A percentile compares a stretch with the other conserved stretches of the same genome.
Evolutionary conservation across 2,888 invertebrate species (phyloP).

Genomic region (Idaea biselata): DNA sequence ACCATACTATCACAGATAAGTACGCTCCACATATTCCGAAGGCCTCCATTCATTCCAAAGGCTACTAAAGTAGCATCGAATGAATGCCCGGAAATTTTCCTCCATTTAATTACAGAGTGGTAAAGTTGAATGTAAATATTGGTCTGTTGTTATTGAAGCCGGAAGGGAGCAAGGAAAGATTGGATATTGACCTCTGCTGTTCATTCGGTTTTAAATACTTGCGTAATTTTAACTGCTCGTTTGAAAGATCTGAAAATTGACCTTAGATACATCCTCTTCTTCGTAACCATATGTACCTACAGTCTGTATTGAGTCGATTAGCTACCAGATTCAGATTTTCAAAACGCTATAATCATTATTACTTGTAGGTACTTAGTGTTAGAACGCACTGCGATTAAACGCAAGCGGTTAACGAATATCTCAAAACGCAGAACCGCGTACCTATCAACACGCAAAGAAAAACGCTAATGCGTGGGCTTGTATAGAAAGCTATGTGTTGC

Average conservation of each 20-base stretch:
- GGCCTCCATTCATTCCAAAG: neutral
- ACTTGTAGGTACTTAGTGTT: no score
- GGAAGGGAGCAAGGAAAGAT: constrained; percentile 4
- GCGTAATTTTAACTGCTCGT: neutral
- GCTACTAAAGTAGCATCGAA: neutral
- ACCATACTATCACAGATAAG: neutral
- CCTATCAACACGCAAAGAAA: no score
- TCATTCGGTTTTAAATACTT: neutral
- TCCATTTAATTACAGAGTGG: constrained; percentile 3
- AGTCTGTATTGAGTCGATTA: no score
- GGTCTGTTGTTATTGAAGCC: neutral
- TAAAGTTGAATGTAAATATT: constrained; percentile 2
- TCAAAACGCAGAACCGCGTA: no score
- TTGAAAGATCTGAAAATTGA: neutral
- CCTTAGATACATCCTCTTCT: neutral
- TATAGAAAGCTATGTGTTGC: no score
- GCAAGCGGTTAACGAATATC: no score
- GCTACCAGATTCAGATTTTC: no score
- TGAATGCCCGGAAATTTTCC: neutral
- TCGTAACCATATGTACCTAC: neutral
- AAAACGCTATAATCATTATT: no score
- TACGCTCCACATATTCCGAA: neutral
- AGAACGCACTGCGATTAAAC: no score
- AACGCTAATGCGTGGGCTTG: no score
- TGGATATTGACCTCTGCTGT: neutral